These are phyloP conservation scores for Pseudorectes ferrugineus DNA, from an alignment of 2,113 vertebrate genomes.

Conservation along the genomic window DNA sequence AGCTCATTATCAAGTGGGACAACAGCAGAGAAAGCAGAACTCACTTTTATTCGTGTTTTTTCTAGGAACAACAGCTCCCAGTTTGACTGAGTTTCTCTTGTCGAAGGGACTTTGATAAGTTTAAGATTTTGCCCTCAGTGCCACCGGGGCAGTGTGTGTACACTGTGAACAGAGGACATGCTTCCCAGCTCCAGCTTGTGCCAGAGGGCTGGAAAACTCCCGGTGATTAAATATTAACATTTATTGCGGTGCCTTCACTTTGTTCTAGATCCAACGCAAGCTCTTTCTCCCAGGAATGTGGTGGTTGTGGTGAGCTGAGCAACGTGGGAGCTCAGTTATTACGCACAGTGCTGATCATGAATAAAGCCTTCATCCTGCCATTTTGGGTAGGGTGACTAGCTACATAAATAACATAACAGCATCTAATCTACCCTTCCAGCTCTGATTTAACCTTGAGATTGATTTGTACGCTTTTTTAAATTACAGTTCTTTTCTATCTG, in stretches of 20 bases:
- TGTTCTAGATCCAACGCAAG: background rate
- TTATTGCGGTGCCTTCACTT: background rate
- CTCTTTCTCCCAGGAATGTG: background rate
- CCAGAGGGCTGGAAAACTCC: background rate
- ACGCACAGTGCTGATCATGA: background rate
- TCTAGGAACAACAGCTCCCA: background rate
- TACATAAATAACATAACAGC: background rate
- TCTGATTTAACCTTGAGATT: background rate
- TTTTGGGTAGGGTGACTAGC: background rate
- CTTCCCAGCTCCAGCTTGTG: accelerated
- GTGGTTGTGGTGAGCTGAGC: background rate
- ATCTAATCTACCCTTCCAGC: background rate
- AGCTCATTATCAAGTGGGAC: background rate
- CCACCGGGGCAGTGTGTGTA: background rate
- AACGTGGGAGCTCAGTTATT: background rate
- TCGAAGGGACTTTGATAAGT: background rate
- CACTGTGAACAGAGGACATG: background rate
- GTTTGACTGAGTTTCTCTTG: background rate
- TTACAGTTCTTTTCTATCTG: background rate
- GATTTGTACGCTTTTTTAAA: background rate
- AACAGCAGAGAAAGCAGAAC: background rate
- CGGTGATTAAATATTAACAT: constrained; percentile 29
- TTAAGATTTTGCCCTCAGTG: background rate
- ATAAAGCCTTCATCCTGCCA: background rate
- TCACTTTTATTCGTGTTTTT: background rate